Percentiles rank a stretch among this genome's conserved stretches.
These are phyloP conservation scores for Melanostoma scalare DNA, from an alignment of 2,888 invertebrate genomes.

Conservation along the genomic window DNA sequence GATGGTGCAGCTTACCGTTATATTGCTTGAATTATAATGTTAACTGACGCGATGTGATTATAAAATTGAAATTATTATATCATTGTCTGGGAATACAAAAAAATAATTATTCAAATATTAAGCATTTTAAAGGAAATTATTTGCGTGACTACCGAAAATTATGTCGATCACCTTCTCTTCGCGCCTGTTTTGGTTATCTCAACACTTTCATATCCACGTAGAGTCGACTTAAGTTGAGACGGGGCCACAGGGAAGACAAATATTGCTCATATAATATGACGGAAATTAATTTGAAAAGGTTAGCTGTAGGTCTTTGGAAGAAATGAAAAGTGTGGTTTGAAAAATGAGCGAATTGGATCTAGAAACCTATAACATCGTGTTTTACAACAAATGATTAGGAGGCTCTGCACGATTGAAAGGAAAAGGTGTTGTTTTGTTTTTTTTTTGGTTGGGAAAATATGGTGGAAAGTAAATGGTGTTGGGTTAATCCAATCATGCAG, in stretches of 20 bases:
- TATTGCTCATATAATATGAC: conserved; percentile 40
- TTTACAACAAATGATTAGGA: conserved; percentile 11
- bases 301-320: not conserved
- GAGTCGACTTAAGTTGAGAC: not conserved
- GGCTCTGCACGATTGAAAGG: not conserved
- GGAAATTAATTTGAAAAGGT: conserved; percentile 33
- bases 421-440: not conserved
- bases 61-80: conserved; percentile 51
- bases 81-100: conserved; percentile 38
- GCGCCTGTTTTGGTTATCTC: conserved; percentile 9
- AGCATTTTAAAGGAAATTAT: conserved; percentile 52
- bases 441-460: conserved; percentile 8
- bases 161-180: conserved; percentile 39
- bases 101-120: conserved; percentile 24
- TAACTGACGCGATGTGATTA: conserved; percentile 36
- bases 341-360: conserved; percentile 1
- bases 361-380: not conserved
- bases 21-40: conserved; percentile 55
- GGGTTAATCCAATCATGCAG: no score
- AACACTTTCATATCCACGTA: conserved; percentile 32
- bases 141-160: conserved; percentile 69
- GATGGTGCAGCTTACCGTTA: conserved; percentile 48
- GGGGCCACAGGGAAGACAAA: conserved; percentile 24
- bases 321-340: conserved; percentile 22
- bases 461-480: not conserved